A percentile compares a stretch with the other conserved stretches of the same genome.
These are phyloP conservation scores for Podarcis raffonei DNA, from an alignment of 2,113 vertebrate genomes.

Conservation along the genomic window DNA sequence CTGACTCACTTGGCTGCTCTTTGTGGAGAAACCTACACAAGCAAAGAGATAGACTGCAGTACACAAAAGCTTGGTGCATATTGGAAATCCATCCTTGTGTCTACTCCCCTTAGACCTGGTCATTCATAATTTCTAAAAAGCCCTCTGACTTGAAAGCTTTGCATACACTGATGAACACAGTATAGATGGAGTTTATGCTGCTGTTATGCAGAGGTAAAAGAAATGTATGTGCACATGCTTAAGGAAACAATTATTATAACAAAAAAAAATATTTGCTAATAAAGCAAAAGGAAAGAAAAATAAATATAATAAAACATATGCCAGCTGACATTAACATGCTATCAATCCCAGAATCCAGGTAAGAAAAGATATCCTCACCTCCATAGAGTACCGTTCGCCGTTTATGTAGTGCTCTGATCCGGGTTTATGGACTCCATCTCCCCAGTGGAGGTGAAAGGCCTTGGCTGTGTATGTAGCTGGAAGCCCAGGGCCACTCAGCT, in stretches of 20 bases:
- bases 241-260: no score
- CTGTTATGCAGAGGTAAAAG: background rate
- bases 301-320: no score
- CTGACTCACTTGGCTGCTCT: background rate
- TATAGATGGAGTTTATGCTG: background rate
- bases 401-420: slow-evolving; percentile 77
- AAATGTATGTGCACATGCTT: background rate
- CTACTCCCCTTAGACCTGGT: background rate
- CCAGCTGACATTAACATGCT: background rate
- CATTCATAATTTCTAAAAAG: background rate
- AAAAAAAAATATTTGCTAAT: no score
- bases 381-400: slow-evolving; percentile 67
- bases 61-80: background rate
- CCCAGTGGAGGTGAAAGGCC: slow-evolving; percentile 80
- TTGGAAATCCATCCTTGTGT: background rate
- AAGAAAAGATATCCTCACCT: slow-evolving; percentile 57
- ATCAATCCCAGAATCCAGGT: background rate
- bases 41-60: background rate
- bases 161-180: background rate
- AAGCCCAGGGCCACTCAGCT: slow-evolving; percentile 67
- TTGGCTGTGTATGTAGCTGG: slow-evolving; percentile 50
- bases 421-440: slow-evolving; percentile 12
- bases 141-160: background rate
- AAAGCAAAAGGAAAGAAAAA: no score
- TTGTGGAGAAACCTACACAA: background rate